Evolutionary conservation across 2,113 vertebrate genomes (phyloP).

Genomic region (Phalacrocorax carbo): DNA sequence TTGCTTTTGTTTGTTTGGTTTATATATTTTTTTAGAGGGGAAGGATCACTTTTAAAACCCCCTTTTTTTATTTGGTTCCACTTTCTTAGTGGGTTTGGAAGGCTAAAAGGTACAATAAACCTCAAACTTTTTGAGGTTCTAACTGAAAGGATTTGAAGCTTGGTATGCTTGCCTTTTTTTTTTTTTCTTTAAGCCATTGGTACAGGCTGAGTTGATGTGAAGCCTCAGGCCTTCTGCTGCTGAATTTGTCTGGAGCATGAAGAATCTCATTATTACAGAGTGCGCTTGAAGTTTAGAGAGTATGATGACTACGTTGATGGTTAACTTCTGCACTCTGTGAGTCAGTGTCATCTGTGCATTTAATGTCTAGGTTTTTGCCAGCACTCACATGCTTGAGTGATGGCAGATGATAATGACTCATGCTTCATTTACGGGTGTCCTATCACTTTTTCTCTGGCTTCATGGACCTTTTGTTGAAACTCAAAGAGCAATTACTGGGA

Average conservation of each 20-base stretch:
- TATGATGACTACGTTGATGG: conserved; percentile 33
- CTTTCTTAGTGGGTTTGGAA: background rate
- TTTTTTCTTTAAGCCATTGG: background rate
- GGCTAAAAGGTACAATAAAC: background rate
- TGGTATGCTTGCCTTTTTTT: background rate
- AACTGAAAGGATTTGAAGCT: background rate
- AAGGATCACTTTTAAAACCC: background rate
- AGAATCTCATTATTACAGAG: conserved; percentile 62
- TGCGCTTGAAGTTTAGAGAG: conserved; percentile 6
- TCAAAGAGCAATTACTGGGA: conserved; percentile 29
- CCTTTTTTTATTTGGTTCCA: background rate
- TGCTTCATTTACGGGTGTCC: conserved; percentile 41
- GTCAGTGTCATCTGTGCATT: conserved; percentile 49
- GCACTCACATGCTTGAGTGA: conserved; percentile 39
- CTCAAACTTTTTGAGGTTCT: background rate
- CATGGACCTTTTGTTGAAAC: background rate
- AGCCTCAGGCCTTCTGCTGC: conserved; percentile 35
- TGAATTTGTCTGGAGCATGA: conserved; percentile 52
- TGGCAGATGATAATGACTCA: conserved; percentile 61
- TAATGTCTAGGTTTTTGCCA: conserved; percentile 39
- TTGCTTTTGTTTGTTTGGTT: background rate
- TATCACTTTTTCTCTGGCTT: conserved; percentile 21
- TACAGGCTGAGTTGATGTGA: conserved; percentile 35
- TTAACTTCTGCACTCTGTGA: conserved; percentile 51
- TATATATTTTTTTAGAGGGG: background rate